These are phyloP conservation scores for Brevipalpus yothersi DNA, from an alignment of 1,140 invertebrate species.

Conservation along the genomic window DNA sequence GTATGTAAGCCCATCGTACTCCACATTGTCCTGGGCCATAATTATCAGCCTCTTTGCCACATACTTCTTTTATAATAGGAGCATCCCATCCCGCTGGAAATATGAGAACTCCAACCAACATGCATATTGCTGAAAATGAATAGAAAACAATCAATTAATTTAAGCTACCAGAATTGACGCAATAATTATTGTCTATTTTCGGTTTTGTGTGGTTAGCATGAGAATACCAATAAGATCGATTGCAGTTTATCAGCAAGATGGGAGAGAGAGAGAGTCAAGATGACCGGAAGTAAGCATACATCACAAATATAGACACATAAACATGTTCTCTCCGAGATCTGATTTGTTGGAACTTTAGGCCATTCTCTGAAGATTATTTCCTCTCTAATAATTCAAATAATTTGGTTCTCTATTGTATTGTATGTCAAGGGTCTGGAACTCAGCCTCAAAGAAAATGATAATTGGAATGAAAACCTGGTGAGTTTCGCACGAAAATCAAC, in stretches of 20 bases:
- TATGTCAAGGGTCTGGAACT: neutral
- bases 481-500: neutral
- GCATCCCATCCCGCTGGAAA: slow-evolving; percentile 83
- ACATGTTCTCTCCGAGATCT: neutral
- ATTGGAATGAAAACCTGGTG: neutral
- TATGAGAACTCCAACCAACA: slow-evolving; percentile 56
- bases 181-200: too few species aligned
- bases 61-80: slow-evolving; percentile 50
- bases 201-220: too few species aligned
- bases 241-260: too few species aligned
- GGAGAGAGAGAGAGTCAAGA: too few species aligned
- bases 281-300: too few species aligned
- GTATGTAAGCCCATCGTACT: slow-evolving; percentile 77
- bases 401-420: neutral
- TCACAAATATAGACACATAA: neutral
- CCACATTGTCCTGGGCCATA: slow-evolving; percentile 55
- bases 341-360: neutral
- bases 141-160: neutral
- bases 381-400: neutral
- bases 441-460: neutral
- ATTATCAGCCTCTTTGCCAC: slow-evolving; percentile 46
- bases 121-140: slow-evolving; percentile 37
- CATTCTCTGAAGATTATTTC: neutral
- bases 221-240: too few species aligned
- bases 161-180: too few species aligned